phyloP scores from a whole-genome alignment of 2,797 vertebrate species.

The Gymnocypris eckloni region DNA sequence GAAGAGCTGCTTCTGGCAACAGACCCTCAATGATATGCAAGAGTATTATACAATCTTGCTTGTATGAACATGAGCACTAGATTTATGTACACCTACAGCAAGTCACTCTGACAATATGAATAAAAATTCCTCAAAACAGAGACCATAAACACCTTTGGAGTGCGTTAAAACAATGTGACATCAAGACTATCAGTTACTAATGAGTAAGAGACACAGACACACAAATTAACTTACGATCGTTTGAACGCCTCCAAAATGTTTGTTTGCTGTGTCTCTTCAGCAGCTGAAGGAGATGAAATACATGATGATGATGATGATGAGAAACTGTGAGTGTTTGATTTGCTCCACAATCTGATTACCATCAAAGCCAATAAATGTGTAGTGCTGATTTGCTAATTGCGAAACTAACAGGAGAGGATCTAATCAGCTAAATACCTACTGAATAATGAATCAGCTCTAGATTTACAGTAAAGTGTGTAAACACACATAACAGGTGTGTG shows the following conservation, averaged over 20 bases:
- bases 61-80: background rate
- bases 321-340: constrained; percentile 11
- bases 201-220: constrained; percentile 13
- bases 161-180: background rate
- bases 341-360: constrained; percentile 26
- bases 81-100: background rate
- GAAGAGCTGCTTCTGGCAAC: constrained; percentile 1
- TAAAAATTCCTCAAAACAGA: background rate
- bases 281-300: constrained; percentile 69
- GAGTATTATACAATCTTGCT: background rate
- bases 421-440: constrained; percentile 36
- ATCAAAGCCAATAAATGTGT: constrained; percentile 29
- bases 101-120: background rate
- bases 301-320: constrained; percentile 14
- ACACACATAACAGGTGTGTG: background rate
- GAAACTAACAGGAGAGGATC: constrained; percentile 26
- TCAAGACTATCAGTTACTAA: background rate
- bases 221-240: constrained; percentile 79
- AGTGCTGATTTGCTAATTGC: constrained; percentile 23
- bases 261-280: constrained; percentile 73
- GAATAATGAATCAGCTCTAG: constrained; percentile 27
- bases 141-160: constrained; percentile 5
- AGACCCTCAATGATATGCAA: constrained; percentile 10
- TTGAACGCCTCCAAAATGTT: constrained; percentile 84
- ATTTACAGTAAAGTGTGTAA: background rate